Evolutionary conservation across 2,113 vertebrate species (phyloP), one percentile per base, ranked within the genome.

Genomic region (Cariama cristata): DNA sequence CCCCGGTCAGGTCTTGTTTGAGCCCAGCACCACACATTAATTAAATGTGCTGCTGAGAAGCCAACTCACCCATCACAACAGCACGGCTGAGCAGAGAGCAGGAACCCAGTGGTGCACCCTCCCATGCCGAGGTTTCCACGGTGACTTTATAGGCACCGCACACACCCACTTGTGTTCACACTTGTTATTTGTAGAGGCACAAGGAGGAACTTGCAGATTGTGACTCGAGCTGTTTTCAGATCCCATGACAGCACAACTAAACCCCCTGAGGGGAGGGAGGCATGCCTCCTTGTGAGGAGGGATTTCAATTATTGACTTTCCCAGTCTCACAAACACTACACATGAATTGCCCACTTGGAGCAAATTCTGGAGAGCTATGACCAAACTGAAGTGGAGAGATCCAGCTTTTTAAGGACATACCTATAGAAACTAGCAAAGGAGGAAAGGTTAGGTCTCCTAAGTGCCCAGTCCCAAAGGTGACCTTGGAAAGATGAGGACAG

Each of bases 61-160:
- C 38, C 22, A 90, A 97, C 97, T 97, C 93, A 97, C 97, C 97
- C 97, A 97, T 97, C 64, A 12, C 2, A 30, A 44, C 19, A 56
- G 94, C 83, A 44, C 55, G 3, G 92, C 91, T 60, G 80, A 4
- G 13, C 88, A 58, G 93, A 75, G 35, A 92, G 83, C 88, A 82
- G 94, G 80, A 95, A 21, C 14, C n/a, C 56, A 2, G 52, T 2
- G 49, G 52, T 75, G 64, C 68, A 59, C 27, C 68, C 80, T 97
- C 50, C 86, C 60, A 9, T 3, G 30, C 33, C 0, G 0, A 23
- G 68, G 33, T 79, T 49, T 13, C 76, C 64, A 5, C 0, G 0
- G 56, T 16, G 58, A 2, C 49, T 97, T 97, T 97, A 97, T 96
- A 97, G 91, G 88, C 79, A 15, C 83, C 52, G 79, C 60, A 58